Base-by-base conservation (phyloP, 37 sponge, comb jelly and placozoan genomes). In the Mnemiopsis leidyi region DNA sequence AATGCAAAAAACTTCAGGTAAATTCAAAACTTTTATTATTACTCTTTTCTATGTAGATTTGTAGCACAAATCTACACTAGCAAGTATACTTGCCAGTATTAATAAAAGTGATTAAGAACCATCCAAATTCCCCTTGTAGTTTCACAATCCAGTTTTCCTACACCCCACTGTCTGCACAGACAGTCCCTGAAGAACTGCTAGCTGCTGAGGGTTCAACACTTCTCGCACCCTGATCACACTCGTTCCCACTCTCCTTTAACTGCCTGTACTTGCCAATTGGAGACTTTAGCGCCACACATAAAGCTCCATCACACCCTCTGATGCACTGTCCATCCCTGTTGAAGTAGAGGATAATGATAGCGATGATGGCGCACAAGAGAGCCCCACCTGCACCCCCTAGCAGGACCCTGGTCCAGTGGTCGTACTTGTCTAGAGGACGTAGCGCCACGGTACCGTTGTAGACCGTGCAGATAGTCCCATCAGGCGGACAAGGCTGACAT, bases 1-100 rank as follows among this genome's bases (percentile, higher is more conserved):
- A 32, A 32, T 77, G 79, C 33, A 77, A 77, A 34, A 77, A 77
- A 32, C 36, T 77, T 3, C 79, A 77, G 79, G 79, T 77, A 77
- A 69, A 25, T 25, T n/a, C 3, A 21, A 3, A 28, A 69, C 18
- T 61, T 61, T 61, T 18, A 61, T 61, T 9, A 9, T 21, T 21
- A 61, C 18, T 9, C 18, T 18, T 21, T 9, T 21, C 9, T 18
- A 21, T 61, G 9, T 9, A 61, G 68, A 61, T 61, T 61, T 61
- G 18, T 61, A 18, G 18, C 18, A 61, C 68, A 61, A 61, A 61
- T 61, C 68, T n/a, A n/a, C n/a, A n/a, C n/a, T n/a, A n/a, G n/a
- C n/a, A n/a, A n/a, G n/a, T n/a, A n/a, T n/a, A n/a, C n/a, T n/a
- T n/a, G n/a, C n/a, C n/a, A 61, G 68, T 9, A 61, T 61, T 61